Conservation (phyloP, 2,888 invertebrate genomes). For the Drosophila nigricruria region DNA sequence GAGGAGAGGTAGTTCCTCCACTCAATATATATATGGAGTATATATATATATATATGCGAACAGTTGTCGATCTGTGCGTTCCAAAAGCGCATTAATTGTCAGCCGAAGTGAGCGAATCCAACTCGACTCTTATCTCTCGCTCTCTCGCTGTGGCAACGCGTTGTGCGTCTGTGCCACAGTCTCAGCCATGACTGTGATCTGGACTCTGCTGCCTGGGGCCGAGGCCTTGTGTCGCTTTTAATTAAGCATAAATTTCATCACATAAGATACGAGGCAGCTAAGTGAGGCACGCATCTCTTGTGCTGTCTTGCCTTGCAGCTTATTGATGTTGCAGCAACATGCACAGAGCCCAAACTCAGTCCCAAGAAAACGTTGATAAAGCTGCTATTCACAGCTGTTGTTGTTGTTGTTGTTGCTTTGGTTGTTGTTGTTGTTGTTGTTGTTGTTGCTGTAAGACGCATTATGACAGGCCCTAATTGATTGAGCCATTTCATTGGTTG, state of each 20-base stretch:
- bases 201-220: slow-evolving; percentile 6
- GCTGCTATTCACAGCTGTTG: slow-evolving; percentile 30
- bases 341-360: slow-evolving; percentile 42
- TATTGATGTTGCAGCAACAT: slow-evolving; percentile 78
- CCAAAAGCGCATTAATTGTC: slow-evolving; percentile 81
- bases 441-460: slow-evolving; percentile 28
- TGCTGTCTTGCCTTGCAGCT: slow-evolving; percentile 36
- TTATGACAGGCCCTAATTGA: slow-evolving; percentile 75
- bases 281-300: slow-evolving; percentile 70
- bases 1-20: no score
- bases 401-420: background rate
- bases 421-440: slow-evolving; percentile 3
- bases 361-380: slow-evolving; percentile 27
- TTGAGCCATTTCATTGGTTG: slow-evolving; percentile 74
- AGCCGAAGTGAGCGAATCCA: slow-evolving; percentile 43
- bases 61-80: slow-evolving; percentile 76
- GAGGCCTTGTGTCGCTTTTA: slow-evolving; percentile 81
- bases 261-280: slow-evolving; percentile 76
- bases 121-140: slow-evolving; percentile 50
- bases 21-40: background rate
- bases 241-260: slow-evolving; percentile 84
- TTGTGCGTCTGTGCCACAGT: slow-evolving; percentile 42
- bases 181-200: background rate
- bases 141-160: slow-evolving; percentile 40
- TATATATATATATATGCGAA: slow-evolving; percentile 4